Evolutionary conservation across 2,113 vertebrate species (phyloP).

Genomic region (Pionites leucogaster): DNA sequence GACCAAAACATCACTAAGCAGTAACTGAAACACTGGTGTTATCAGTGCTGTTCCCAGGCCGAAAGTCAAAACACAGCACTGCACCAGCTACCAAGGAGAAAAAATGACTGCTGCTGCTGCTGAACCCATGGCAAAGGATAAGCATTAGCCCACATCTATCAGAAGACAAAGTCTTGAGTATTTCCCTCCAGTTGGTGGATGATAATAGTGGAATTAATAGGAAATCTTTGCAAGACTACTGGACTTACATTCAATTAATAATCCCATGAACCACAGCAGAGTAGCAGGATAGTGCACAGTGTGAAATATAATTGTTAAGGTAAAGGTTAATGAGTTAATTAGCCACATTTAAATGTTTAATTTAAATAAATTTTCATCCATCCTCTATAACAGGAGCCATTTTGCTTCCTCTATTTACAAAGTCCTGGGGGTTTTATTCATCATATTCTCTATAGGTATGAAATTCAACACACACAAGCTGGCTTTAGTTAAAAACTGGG

Average conservation of each 20-base stretch:
- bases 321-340: constrained; percentile 78
- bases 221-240: constrained; percentile 34
- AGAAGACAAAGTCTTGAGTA: background rate
- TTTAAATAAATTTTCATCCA: constrained; percentile 62
- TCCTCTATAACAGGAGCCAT: constrained; percentile 33
- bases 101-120: no score
- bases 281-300: constrained; percentile 49
- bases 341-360: constrained; percentile 71
- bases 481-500: background rate
- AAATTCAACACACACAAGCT: background rate
- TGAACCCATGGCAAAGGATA: background rate
- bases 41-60: no score
- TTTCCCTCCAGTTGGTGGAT: background rate
- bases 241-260: constrained; percentile 70
- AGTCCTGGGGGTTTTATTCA: background rate
- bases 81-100: no score
- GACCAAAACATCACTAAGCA: no score
- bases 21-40: no score
- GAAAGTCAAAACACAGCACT: no score
- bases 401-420: constrained; percentile 39
- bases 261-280: constrained; percentile 55
- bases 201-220: constrained; percentile 31
- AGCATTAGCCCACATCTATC: background rate
- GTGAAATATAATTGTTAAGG: constrained; percentile 70
- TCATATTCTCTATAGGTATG: background rate